phyloP scores from a whole-genome alignment of 2,113 vertebrate genomes.

The Ptilorrhoa leucosticta region DNA sequence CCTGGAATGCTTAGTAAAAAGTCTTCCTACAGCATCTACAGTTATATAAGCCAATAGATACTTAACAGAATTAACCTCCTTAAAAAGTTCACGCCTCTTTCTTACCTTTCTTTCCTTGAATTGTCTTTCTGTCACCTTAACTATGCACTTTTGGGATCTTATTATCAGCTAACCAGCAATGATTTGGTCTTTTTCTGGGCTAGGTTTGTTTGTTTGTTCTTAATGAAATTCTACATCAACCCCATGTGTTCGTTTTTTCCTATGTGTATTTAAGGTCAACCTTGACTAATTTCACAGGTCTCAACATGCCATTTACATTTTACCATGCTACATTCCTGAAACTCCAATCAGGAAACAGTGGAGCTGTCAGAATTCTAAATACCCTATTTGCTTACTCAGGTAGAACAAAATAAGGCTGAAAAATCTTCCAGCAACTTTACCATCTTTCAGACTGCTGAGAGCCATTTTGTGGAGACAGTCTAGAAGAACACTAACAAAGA shows the following conservation, averaged over 20 bases:
- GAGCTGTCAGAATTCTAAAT: not conserved
- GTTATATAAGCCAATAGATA: not conserved
- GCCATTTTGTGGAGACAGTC: not conserved
- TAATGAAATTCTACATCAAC: not conserved
- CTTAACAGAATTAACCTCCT: not conserved
- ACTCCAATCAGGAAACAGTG: not conserved
- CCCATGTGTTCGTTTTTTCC: not conserved
- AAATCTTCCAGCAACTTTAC: not conserved
- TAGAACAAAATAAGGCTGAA: not conserved
- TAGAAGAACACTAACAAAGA: not conserved
- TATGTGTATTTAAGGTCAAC: not conserved
- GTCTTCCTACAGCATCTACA: not conserved
- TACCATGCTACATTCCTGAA: not conserved
- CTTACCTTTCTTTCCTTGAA: not conserved
- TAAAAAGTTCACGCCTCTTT: not conserved
- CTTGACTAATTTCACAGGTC: not conserved
- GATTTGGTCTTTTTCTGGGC: not conserved
- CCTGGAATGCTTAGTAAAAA: not conserved
- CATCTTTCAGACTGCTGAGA: not conserved
- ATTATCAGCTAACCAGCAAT: not conserved
- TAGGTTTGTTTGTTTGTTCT: not conserved
- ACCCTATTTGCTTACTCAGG: not conserved
- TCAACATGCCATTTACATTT: not conserved
- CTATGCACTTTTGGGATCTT: not conserved
- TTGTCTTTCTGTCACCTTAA: not conserved